Conservation (phyloP, 64 coral and sea anemone genomes). For the Porites lutea region DNA sequence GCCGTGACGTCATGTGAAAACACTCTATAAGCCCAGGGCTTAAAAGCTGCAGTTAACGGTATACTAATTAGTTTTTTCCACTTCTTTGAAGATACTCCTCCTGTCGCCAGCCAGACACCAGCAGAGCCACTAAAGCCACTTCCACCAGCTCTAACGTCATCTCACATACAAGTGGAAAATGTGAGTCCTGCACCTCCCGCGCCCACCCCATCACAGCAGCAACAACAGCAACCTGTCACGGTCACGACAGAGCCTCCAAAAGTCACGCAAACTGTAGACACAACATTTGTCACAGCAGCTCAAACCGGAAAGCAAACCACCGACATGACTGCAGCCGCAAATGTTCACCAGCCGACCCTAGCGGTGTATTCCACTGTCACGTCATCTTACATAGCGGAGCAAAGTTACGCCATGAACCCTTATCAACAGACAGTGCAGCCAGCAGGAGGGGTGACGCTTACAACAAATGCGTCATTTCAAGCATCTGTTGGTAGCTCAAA, state of each 20-base stretch:
- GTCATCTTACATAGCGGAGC: conserved; percentile 1
- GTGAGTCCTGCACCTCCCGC: conserved; percentile 89
- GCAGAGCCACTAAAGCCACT: conserved; percentile 45
- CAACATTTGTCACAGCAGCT: conserved; percentile 49
- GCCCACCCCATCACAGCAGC: neutral
- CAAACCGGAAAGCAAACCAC: conserved; percentile 21
- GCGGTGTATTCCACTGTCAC: conserved; percentile 11
- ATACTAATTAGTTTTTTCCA: neutral
- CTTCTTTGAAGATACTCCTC: neutral
- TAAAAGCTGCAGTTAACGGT: no score
- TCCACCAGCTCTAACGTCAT: conserved; percentile 51
- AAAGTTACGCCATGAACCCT: conserved; percentile 4
- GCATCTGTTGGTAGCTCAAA: conserved; percentile 1
- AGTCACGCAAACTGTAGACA: conserved; percentile 54
- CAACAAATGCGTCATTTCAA: conserved; percentile 52
- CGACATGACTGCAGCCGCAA: conserved; percentile 39
- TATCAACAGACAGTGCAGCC: conserved; percentile 45
- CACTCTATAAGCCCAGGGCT: no score
- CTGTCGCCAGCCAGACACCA: conserved; percentile 2
- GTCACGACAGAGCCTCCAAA: conserved; percentile 58
- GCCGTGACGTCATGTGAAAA: no score
- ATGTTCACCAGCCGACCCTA: conserved; percentile 39
- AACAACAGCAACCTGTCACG: neutral
- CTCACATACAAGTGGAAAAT: conserved; percentile 91
- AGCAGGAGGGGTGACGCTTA: conserved; percentile 1